phyloP scores from a whole-genome alignment of 2,888 invertebrate species.

The Catonia carolina region DNA sequence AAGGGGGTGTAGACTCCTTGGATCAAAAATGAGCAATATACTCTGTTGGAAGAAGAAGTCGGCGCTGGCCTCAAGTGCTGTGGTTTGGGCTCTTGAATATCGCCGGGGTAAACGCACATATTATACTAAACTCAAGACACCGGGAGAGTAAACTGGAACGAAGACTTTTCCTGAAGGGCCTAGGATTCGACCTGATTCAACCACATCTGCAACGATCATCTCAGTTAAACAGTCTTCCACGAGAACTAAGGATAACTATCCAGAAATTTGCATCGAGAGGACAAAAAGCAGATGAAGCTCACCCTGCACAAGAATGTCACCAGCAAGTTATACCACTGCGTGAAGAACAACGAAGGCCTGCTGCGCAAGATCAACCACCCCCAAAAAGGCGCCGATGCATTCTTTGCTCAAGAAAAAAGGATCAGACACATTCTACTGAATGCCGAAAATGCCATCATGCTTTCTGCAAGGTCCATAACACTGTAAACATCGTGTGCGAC shows the following conservation, averaged over 20 bases:
- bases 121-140: conserved; percentile 4
- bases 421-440: background rate
- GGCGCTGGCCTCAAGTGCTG: conserved; percentile 15
- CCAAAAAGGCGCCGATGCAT: background rate
- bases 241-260: background rate
- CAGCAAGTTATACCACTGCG: background rate
- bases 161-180: background rate
- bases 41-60: conserved; percentile 17
- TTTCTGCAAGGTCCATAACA: background rate
- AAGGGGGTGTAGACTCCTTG: conserved; percentile 21
- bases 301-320: background rate
- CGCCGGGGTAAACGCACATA: conserved; percentile 14
- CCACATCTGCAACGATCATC: background rate
- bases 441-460: background rate
- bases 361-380: conserved; percentile 3
- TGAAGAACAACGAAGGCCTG: background rate
- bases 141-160: conserved; percentile 2
- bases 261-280: background rate
- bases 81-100: conserved; percentile 18
- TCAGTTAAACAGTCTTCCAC: conserved; percentile 3
- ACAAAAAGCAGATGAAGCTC: no score
- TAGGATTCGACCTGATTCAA: background rate
- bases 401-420: conserved; percentile 4
- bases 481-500: background rate
- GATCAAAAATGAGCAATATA: conserved; percentile 22